Conservation (phyloP, 2,113 vertebrate genomes). For the Vireo altiloquus region DNA sequence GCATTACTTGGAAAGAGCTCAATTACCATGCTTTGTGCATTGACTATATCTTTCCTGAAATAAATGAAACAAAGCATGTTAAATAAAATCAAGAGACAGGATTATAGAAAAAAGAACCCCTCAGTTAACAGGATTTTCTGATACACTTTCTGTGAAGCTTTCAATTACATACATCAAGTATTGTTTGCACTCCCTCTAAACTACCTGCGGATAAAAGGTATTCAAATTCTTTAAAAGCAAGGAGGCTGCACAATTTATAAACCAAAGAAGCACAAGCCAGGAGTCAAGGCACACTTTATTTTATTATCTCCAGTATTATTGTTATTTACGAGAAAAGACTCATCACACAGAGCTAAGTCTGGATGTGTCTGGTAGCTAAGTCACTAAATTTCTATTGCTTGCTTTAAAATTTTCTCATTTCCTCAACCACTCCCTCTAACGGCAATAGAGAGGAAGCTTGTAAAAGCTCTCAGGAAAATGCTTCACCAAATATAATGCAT, state of each 20-base stretch:
- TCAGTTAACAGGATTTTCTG: background rate
- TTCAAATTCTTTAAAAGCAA: background rate
- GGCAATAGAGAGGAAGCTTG: background rate
- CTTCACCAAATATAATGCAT: background rate
- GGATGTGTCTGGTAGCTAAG: background rate
- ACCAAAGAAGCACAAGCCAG: background rate
- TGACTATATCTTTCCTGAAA: conserved; percentile 84
- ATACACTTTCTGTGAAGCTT: background rate
- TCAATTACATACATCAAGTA: background rate
- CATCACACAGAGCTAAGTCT: background rate
- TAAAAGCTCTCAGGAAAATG: background rate
- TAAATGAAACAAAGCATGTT: background rate
- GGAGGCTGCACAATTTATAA: background rate
- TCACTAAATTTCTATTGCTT: background rate
- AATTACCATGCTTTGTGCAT: conserved; percentile 82
- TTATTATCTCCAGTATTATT: background rate
- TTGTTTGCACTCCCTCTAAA: background rate
- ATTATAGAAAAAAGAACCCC: background rate
- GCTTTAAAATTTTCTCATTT: background rate
- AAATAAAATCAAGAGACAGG: background rate
- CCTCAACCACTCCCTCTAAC: background rate
- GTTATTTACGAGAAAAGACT: background rate
- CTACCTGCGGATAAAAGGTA: background rate
- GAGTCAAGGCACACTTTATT: background rate
- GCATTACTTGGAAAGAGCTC: conserved; percentile 80